Conservation (phyloP, 2,888 invertebrate genomes). For the Phanerotoma sp. region DNA sequence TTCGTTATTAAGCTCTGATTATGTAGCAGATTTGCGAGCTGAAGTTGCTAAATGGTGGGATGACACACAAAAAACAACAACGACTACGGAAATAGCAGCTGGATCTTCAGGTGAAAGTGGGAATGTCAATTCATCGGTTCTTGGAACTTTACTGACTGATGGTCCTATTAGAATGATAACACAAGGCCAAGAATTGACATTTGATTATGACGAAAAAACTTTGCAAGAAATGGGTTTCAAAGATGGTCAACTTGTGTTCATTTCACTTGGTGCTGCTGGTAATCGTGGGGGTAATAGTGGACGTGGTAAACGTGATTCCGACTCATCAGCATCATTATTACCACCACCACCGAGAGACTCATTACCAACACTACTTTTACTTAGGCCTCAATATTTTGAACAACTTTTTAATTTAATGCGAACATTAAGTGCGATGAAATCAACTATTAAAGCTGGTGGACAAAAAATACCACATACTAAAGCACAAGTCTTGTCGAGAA, state of each 20-base stretch:
- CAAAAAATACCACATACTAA: conserved; percentile 77
- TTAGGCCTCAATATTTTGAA: conserved; percentile 87
- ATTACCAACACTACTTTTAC: conserved; percentile 79
- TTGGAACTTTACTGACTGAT: conserved; percentile 72
- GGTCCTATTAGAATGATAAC: conserved; percentile 91
- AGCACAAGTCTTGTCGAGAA: conserved; percentile 80
- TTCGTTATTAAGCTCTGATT: conserved; percentile 80
- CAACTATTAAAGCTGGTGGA: conserved; percentile 68
- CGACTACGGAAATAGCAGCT: conserved; percentile 25
- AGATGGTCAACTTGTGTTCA: conserved; percentile 90
- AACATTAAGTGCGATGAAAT: conserved; percentile 84
- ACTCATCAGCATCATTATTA: conserved; percentile 77
- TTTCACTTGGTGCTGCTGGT: conserved; percentile 83
- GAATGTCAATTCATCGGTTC: conserved; percentile 57
- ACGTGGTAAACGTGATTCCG: conserved; percentile 66
- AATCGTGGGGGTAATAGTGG: conserved; percentile 61
- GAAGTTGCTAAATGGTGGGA: conserved; percentile 98
- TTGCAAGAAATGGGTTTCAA: conserved; percentile 91
- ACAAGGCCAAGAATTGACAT: conserved; percentile 88
- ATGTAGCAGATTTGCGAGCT: conserved; percentile 87
- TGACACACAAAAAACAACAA: conserved; percentile 51
- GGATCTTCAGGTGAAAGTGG: conserved; percentile 33
- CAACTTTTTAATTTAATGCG: conserved; percentile 90
- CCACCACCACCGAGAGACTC: conserved; percentile 85
- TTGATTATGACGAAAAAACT: conserved; percentile 90